A percentile compares a stretch with the other conserved stretches of the same genome.
phyloP scores from a whole-genome alignment of 2,888 invertebrate genomes.

The Atethmia centrago region DNA sequence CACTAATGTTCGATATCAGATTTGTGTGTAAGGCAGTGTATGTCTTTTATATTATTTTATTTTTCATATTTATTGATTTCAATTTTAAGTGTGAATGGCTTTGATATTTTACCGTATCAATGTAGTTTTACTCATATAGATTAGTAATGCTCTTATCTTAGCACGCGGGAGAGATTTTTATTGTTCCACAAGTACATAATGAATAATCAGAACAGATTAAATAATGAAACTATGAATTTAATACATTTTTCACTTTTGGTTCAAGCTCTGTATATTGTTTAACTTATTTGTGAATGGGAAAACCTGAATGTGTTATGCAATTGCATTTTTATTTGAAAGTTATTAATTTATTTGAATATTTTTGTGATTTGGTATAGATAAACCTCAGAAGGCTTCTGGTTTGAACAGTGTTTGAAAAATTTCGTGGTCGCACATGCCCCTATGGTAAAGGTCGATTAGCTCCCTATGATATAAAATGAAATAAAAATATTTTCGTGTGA shows the following conservation, averaged over 20 bases:
- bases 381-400: background rate
- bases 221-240: slow-evolving; percentile 13
- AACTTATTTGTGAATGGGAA: slow-evolving; percentile 2
- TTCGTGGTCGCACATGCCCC: too few relatives aligned
- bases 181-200: slow-evolving; percentile 10
- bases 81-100: slow-evolving; percentile 42
- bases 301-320: background rate
- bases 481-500: background rate
- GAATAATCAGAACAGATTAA: slow-evolving; percentile 20
- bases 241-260: slow-evolving; percentile 25
- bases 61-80: slow-evolving; percentile 59
- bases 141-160: slow-evolving; percentile 35
- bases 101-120: slow-evolving; percentile 46
- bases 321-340: slow-evolving; percentile 18
- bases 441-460: background rate
- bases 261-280: slow-evolving; percentile 11
- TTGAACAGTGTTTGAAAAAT: too few relatives aligned
- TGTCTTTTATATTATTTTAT: slow-evolving; percentile 34
- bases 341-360: background rate
- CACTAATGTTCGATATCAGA: slow-evolving; percentile 44
- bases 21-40: slow-evolving; percentile 45
- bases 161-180: slow-evolving; percentile 29
- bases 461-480: background rate
- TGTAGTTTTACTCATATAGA: slow-evolving; percentile 45
- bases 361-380: background rate